Conservation (phyloP, 2,113 vertebrate genomes). For the Cebidichthys violaceus region DNA sequence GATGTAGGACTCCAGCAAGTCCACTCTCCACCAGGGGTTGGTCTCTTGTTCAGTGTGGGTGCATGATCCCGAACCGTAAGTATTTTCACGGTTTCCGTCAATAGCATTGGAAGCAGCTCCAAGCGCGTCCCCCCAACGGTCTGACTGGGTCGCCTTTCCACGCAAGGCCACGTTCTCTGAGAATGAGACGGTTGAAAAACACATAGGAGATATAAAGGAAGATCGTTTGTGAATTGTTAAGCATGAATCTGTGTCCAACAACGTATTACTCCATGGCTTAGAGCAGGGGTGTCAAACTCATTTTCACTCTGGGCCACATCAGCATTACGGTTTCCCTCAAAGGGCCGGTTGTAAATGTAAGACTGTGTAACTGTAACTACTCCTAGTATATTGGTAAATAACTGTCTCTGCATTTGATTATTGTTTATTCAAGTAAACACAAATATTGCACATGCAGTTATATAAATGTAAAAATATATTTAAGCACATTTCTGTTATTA, state of each 20-base stretch:
- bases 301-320: no score
- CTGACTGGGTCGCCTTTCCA: constrained; percentile 50
- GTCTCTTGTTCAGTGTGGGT: not conserved
- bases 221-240: not conserved
- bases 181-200: not conserved
- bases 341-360: no score
- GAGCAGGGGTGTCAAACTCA: no score
- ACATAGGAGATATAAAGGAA: not conserved
- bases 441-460: no score
- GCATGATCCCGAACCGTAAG: fast-evolving
- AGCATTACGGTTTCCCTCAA: no score
- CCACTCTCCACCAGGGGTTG: constrained; percentile 63
- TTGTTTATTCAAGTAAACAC: no score
- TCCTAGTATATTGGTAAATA: no score
- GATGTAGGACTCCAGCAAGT: constrained; percentile 53
- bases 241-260: not conserved
- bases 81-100: constrained; percentile 28
- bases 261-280: no score
- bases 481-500: no score
- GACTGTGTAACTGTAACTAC: no score
- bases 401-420: no score
- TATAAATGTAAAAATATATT: no score
- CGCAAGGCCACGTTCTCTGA: constrained; percentile 63
- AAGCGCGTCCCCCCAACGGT: fast-evolving
- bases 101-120: constrained; percentile 35